Conservation (phyloP, 2,888 invertebrate species). For the Drosophila aldrichi region DNA sequence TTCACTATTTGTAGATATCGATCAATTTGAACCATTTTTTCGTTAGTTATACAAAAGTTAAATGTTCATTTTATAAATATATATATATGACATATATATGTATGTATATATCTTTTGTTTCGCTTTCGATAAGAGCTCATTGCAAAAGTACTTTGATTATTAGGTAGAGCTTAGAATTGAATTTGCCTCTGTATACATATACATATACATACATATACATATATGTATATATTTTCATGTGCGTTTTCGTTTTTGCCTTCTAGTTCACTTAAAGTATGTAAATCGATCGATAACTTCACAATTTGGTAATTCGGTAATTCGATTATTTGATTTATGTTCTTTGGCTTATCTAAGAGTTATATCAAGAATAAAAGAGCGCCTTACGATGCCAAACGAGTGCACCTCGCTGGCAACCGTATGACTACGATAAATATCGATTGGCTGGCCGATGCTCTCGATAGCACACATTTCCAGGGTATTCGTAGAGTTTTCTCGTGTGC, state of each 20-base stretch:
- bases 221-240: conserved; percentile 25
- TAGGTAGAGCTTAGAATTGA: conserved; percentile 1
- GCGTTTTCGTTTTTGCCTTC: conserved; percentile 24
- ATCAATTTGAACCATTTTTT: conserved; percentile 40
- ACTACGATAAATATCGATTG: conserved; percentile 28
- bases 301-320: conserved; percentile 16
- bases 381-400: neutral
- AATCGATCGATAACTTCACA: conserved; percentile 25
- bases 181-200: conserved; percentile 6
- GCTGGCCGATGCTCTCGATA: conserved; percentile 21
- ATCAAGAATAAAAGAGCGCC: conserved; percentile 6
- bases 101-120: conserved; percentile 1
- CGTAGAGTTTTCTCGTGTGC: neutral
- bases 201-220: neutral
- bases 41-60: conserved; percentile 51
- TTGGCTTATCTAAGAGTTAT: conserved; percentile 6
- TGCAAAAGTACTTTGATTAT: conserved; percentile 27
- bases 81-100: neutral
- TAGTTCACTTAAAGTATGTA: neutral
- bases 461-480: neutral
- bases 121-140: conserved; percentile 30
- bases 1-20: neutral
- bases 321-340: neutral
- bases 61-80: conserved; percentile 32
- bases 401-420: conserved; percentile 3